Evolutionary conservation across 2,113 vertebrate genomes (phyloP).

Genomic region (Lota lota): DNA sequence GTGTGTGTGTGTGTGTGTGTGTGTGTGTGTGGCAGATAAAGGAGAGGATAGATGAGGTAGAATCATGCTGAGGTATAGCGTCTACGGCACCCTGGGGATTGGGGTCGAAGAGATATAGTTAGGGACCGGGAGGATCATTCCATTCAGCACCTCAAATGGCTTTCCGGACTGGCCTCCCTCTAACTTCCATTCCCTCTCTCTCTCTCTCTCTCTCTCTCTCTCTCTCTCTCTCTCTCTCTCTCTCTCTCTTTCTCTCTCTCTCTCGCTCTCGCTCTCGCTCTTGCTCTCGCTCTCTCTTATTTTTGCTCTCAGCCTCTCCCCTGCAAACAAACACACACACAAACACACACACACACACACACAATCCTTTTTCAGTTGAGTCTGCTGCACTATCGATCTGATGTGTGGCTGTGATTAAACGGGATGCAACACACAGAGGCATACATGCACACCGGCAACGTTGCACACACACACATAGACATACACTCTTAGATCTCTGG

Average conservation of each 20-base stretch:
- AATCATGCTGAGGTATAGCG: slow-evolving; percentile 14
- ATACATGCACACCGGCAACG: not conserved
- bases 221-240: slow-evolving; percentile 1
- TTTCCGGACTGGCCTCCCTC: slow-evolving; percentile 36
- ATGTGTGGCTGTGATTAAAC: slow-evolving; percentile 51
- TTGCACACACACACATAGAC: not conserved
- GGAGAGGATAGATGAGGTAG: slow-evolving; percentile 11
- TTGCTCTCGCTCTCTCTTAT: too few species aligned
- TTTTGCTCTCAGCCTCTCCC: too few species aligned
- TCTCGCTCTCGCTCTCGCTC: too few species aligned
- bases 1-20: slow-evolving; percentile 2
- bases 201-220: slow-evolving; percentile 6
- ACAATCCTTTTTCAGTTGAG: slow-evolving; percentile 26
- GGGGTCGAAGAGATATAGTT: slow-evolving; percentile 53
- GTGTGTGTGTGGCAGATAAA: not conserved
- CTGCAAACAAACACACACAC: not conserved
- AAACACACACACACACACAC: slow-evolving; percentile 2
- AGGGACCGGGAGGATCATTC: slow-evolving; percentile 57
- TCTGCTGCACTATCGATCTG: slow-evolving; percentile 56
- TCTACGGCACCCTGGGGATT: slow-evolving; percentile 38
- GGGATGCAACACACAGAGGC: slow-evolving; percentile 26
- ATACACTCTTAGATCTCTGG: slow-evolving; percentile 13
- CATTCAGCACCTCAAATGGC: slow-evolving; percentile 62
- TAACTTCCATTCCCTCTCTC: slow-evolving; percentile 20
- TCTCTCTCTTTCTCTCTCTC: too few species aligned